Conservation (phyloP, 1,140 invertebrate species). For the Lanistes nyassanus region DNA sequence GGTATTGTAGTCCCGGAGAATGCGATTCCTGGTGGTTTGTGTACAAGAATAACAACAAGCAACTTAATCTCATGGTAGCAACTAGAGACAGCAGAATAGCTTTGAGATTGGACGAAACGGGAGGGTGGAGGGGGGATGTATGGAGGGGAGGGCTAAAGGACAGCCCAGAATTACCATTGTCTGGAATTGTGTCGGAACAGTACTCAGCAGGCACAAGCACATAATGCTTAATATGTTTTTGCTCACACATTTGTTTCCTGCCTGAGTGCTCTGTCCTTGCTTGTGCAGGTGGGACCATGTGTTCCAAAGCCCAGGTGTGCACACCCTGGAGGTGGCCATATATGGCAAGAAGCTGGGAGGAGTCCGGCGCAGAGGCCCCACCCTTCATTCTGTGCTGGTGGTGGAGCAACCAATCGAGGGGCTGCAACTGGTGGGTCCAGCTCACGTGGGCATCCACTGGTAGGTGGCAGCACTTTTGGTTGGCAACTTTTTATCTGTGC, state of each 20-base stretch:
- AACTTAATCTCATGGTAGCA: no score
- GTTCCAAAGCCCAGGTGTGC: constrained; percentile 20
- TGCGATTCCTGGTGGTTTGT: no score
- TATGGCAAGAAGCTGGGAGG: constrained; percentile 11
- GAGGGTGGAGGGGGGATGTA: no score
- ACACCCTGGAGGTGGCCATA: constrained; percentile 21
- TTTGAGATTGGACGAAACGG: no score
- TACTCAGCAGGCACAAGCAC: background rate
- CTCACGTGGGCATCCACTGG: constrained; percentile 31
- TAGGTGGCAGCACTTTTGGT: constrained; percentile 25
- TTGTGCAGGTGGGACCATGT: constrained; percentile 26
- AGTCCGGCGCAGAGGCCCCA: background rate
- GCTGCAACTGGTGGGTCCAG: constrained; percentile 29
- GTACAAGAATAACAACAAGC: no score
- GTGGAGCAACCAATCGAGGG: constrained; percentile 36
- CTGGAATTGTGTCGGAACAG: no score
- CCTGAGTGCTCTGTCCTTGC: background rate
- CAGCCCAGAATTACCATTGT: no score
- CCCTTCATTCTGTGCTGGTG: constrained; percentile 26
- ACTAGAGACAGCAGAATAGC: no score
- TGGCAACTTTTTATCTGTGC: background rate
- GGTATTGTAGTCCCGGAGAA: no score
- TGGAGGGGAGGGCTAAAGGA: no score
- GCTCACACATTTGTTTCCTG: constrained; percentile 8
- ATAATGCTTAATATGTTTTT: background rate